Percentiles rank a stretch among this genome's conserved stretches.
These are phyloP conservation scores for Poeciliopsis infans DNA, from an alignment of 2,797 vertebrate genomes.

Conservation along the genomic window DNA sequence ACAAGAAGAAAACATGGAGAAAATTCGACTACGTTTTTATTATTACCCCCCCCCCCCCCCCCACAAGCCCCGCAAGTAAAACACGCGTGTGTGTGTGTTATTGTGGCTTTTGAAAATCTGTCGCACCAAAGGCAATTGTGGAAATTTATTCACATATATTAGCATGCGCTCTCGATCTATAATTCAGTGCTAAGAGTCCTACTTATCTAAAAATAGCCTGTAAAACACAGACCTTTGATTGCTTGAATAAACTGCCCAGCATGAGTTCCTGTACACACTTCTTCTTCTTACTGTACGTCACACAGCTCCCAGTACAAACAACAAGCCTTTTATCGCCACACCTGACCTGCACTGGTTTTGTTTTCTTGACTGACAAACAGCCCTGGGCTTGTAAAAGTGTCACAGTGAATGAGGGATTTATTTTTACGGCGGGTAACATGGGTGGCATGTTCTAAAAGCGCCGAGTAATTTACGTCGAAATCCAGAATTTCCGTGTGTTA, in stretches of 20 bases:
- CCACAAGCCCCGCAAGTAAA: neutral
- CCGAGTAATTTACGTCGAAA: neutral
- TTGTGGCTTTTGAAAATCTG: slow-evolving; percentile 50
- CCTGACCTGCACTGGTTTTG: slow-evolving; percentile 41
- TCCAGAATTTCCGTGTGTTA: neutral
- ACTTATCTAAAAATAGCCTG: slow-evolving; percentile 79
- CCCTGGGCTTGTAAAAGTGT: slow-evolving; percentile 33
- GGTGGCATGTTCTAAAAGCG: neutral
- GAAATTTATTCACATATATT: slow-evolving; percentile 83
- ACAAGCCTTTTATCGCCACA: slow-evolving; percentile 59
- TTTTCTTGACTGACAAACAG: slow-evolving; percentile 51
- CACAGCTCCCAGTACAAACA: slow-evolving; percentile 57
- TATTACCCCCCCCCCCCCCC: neutral
- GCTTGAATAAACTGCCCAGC: slow-evolving; percentile 67
- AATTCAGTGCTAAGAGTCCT: slow-evolving; percentile 75
- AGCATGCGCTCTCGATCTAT: slow-evolving; percentile 77
- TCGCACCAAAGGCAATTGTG: slow-evolving; percentile 70
- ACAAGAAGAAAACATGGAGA: slow-evolving; percentile 40
- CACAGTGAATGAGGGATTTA: slow-evolving; percentile 16
- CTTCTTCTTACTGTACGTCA: slow-evolving; percentile 71
- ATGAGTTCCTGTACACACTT: slow-evolving; percentile 61
- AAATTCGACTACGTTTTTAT: slow-evolving; percentile 6
- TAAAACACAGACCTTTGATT: slow-evolving; percentile 78
- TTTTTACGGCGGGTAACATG: neutral
- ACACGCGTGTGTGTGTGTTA: slow-evolving; percentile 25